A percentile compares a stretch with the other conserved stretches of the same genome.
Conservation (phyloP, 2,113 vertebrate species). For the Lepidothrix coronata region DNA sequence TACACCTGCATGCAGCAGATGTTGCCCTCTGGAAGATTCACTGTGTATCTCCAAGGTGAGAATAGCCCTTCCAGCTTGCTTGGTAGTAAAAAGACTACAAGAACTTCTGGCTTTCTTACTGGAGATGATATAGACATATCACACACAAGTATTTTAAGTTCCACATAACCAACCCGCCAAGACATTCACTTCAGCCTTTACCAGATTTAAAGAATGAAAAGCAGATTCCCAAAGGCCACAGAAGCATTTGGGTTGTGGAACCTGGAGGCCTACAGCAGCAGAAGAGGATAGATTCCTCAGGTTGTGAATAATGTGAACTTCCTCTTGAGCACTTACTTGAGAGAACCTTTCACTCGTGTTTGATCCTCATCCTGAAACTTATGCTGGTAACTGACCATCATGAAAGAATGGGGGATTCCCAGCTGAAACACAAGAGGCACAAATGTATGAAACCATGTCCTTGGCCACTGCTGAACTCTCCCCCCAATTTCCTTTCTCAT, state of each 20-base stretch:
- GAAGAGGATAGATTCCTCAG: background rate
- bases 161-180: background rate
- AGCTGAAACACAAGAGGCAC: conserved; percentile 77
- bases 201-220: background rate
- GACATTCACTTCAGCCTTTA: background rate
- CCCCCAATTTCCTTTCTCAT: background rate
- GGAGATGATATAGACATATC: background rate
- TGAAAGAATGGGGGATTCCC: conserved; percentile 93
- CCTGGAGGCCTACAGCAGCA: background rate
- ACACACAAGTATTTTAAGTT: background rate
- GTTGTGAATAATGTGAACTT: background rate
- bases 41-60: background rate
- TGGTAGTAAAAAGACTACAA: background rate
- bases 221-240: background rate
- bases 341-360: conserved; percentile 92
- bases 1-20: background rate
- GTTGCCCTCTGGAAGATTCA: background rate
- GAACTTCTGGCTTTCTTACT: background rate
- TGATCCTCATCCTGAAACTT: conserved; percentile 98
- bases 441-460: rapidly evolving
- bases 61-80: background rate
- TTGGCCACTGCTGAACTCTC: background rate
- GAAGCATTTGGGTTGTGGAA: background rate
- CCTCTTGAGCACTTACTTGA: conserved; percentile 83
- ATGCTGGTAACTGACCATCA: conserved; percentile 97